Percentiles rank a stretch among this genome's conserved stretches.
phyloP scores from a whole-genome alignment of 2,113 vertebrate genomes.

The Plecturocebus donacophilus region DNA sequence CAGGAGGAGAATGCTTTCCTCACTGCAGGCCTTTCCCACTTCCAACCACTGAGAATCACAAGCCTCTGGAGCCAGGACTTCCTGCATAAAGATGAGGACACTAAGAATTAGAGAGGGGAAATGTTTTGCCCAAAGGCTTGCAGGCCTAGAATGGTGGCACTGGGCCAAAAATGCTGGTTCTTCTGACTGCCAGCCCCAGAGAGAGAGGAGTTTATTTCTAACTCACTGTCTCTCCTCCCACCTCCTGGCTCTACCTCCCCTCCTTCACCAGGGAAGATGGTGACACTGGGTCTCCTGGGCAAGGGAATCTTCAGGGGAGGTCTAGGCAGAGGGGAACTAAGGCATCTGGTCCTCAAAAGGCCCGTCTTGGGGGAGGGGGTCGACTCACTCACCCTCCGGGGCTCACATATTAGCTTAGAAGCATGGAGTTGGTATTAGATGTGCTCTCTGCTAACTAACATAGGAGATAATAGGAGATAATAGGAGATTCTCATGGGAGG shows the following conservation, averaged over 20 bases:
- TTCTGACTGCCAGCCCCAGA: neutral
- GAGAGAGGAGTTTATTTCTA: neutral
- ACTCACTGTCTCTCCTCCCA: neutral
- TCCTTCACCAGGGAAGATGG: neutral
- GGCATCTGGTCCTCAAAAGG: neutral
- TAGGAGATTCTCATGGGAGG: neutral
- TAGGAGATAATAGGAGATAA: neutral
- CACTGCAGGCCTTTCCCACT: neutral
- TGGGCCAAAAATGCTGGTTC: neutral
- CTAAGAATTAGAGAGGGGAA: neutral
- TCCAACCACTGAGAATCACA: neutral
- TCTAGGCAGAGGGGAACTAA: neutral
- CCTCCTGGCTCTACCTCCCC: neutral
- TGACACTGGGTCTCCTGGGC: neutral
- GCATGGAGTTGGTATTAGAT: neutral
- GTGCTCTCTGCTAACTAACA: neutral
- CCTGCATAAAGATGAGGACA: neutral
- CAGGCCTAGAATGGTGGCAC: neutral
- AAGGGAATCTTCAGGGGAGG: neutral
- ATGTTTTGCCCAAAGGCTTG: neutral
- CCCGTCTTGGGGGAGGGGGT: neutral
- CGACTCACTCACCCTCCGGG: neutral
- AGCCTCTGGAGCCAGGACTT: neutral
- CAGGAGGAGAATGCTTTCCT: neutral
- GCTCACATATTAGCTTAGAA: neutral